These are phyloP conservation scores for Drosophila mayaguana DNA, from an alignment of 2,888 invertebrate species.

Conservation along the genomic window DNA sequence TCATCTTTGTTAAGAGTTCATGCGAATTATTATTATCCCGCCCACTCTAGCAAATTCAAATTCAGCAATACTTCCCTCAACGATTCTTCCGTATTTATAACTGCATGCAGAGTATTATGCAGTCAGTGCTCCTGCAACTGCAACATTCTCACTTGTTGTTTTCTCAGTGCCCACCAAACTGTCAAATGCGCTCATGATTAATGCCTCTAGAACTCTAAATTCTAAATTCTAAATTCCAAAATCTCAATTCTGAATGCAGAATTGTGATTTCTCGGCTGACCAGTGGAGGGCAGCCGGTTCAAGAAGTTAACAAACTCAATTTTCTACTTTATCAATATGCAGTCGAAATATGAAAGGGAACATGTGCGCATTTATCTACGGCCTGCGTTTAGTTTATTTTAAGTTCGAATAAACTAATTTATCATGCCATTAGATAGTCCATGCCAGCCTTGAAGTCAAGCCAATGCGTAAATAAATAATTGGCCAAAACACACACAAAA, in stretches of 20 bases:
- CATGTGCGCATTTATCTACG: slow-evolving; percentile 33
- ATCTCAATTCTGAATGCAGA: slow-evolving; percentile 7
- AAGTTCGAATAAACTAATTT: slow-evolving; percentile 73
- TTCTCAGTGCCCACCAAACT: slow-evolving; percentile 52
- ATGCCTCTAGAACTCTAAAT: slow-evolving; percentile 53
- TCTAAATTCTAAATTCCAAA: slow-evolving; percentile 14
- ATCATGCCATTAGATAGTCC: slow-evolving; percentile 75
- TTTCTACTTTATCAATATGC: slow-evolving; percentile 77
- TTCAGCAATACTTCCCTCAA: too few relatives aligned
- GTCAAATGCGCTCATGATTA: slow-evolving; percentile 70
- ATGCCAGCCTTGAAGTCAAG: slow-evolving; percentile 65
- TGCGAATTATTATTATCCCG: too few relatives aligned
- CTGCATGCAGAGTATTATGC: background rate
- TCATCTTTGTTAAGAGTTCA: too few relatives aligned
- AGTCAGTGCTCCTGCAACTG: background rate
- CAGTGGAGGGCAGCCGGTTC: slow-evolving; percentile 43
- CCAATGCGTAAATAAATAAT: slow-evolving; percentile 64
- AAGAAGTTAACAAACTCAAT: slow-evolving; percentile 71
- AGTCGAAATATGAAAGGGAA: slow-evolving; percentile 71
- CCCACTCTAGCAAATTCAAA: too few relatives aligned
- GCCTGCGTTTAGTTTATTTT: slow-evolving; percentile 57
- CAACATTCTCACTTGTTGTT: slow-evolving; percentile 2
- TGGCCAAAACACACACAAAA: slow-evolving; percentile 49
- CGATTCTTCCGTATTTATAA: too few relatives aligned
- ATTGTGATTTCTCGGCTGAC: slow-evolving; percentile 9